Evolutionary conservation across 2,113 vertebrate genomes (phyloP).

Genomic region (Colossoma macropomum): DNA sequence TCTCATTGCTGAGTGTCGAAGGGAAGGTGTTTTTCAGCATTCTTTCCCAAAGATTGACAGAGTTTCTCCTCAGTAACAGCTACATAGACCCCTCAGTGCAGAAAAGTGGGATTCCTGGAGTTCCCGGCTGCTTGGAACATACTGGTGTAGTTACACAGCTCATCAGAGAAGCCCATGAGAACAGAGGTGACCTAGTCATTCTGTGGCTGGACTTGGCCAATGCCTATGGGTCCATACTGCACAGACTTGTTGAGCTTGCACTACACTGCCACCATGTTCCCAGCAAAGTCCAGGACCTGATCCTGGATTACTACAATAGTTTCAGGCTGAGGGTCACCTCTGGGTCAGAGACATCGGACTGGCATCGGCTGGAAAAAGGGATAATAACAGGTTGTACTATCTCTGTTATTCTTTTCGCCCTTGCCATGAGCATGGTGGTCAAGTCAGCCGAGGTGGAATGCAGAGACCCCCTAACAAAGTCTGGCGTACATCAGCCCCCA

Average conservation of each 20-base stretch:
- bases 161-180: too few relatives aligned
- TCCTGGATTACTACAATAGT: conserved; percentile 29
- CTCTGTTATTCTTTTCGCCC: too few relatives aligned
- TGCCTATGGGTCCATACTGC: too few relatives aligned
- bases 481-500: conserved; percentile 9
- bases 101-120: conserved; percentile 1
- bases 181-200: too few relatives aligned
- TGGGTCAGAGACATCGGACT: background rate
- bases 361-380: too few relatives aligned
- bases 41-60: background rate
- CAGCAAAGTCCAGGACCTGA: background rate
- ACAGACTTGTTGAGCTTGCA: background rate
- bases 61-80: conserved; percentile 8
- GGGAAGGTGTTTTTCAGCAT: conserved; percentile 18
- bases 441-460: conserved; percentile 20
- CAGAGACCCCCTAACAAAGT: too few relatives aligned
- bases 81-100: conserved; percentile 12
- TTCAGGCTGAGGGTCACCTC: conserved; percentile 16
- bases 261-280: background rate
- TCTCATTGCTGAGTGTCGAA: conserved; percentile 2
- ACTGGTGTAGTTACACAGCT: background rate
- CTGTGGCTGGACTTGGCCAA: too few relatives aligned
- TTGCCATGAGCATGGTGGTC: conserved; percentile 11
- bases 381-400: too few relatives aligned
- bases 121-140: conserved; percentile 5